Base-by-base conservation (phyloP, 2,888 invertebrate genomes). In the Ochropacha duplaris region DNA sequence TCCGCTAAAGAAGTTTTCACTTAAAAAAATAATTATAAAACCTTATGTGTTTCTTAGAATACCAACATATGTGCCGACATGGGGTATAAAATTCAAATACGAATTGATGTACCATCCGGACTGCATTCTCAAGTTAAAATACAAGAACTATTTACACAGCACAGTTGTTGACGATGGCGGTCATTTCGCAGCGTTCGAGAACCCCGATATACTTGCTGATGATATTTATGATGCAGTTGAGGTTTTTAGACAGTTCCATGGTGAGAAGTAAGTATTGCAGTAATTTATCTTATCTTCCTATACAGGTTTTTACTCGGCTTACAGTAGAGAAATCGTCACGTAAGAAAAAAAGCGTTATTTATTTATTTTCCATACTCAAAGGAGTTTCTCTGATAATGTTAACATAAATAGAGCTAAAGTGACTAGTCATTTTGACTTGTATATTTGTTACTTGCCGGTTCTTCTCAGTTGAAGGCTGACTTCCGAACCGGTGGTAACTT, bases 131-230 rank as follows among this genome's bases (percentile, higher is more conserved):
- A 84, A 87, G 50, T 81, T 93, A 0, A 95, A 94, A 68, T 97
- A 92, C 79, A 81, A 75, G 14, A 96, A 97, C 81, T 84, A 97
- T 54, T 87, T 96, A 4, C 96, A 95, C 54, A 94, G 94, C 70
- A 95, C 94, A 0, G 90, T 95, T 50, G 92, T 95, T 34, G 88
- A 94, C 0, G 90, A 94, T 3, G 97, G 97, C 0, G 98, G 98
- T 0, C 98, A 98, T 81, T 99, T 98, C 83, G 96, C 96, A 0
- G 97, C 97, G 0, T 90, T 98, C 57, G 97, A 98, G 81, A 92
- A 94, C 61, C 97, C 98, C 0, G 84, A 94, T 49, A 70, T 96
- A 0, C 74, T 98, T 26, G 95, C 96, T 3, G 86, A 94, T 0
- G 97, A 98, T 76, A 84, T 98, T 9, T 94, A 94, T 74, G 77